Evolutionary conservation across 2,113 vertebrate species (phyloP).

Genomic region (Psittacula cyanocephala): DNA sequence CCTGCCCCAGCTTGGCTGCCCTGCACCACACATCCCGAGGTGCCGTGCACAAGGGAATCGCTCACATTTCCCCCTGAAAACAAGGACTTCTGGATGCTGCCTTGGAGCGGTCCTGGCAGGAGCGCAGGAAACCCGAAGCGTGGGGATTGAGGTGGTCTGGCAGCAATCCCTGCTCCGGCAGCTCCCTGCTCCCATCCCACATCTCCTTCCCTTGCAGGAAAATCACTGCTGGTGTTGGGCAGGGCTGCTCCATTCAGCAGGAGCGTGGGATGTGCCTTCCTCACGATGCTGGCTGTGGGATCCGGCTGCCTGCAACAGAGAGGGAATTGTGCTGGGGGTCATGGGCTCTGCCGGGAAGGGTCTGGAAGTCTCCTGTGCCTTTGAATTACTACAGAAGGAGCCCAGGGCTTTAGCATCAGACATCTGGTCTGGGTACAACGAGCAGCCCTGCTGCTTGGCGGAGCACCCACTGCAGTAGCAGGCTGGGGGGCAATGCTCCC

Average conservation of each 20-base stretch:
- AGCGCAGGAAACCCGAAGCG: fast-evolving
- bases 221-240: neutral
- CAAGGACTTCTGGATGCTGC: neutral
- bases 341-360: neutral
- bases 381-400: neutral
- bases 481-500: neutral
- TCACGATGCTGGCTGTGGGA: fast-evolving
- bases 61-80: neutral
- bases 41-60: neutral
- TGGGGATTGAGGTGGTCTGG: neutral
- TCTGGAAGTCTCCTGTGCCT: neutral
- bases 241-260: neutral
- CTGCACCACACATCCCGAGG: neutral
- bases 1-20: neutral
- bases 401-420: neutral
- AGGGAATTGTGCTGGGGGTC: neutral
- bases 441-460: neutral
- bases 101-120: neutral
- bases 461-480: neutral
- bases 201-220: neutral
- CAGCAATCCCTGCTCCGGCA: neutral
- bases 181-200: neutral
- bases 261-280: neutral
- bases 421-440: neutral
- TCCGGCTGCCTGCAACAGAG: neutral